Conservation (phyloP, 2,797 vertebrate species). For the Hephaestus fuliginosus region DNA sequence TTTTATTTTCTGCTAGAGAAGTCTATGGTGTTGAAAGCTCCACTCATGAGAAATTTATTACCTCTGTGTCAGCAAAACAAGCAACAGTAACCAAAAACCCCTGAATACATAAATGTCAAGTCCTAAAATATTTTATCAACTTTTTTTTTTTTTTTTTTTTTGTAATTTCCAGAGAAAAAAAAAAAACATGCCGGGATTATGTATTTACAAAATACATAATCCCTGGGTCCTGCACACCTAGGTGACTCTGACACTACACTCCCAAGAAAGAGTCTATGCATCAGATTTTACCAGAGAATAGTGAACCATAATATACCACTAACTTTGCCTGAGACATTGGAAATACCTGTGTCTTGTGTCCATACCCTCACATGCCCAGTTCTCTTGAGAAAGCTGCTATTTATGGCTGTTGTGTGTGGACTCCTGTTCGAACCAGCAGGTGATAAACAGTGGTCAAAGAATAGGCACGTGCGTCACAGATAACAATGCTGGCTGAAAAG, state of each 20-base stretch:
- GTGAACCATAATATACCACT: not conserved
- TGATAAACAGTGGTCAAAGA: constrained; percentile 29
- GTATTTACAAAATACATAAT: not conserved
- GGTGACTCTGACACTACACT: not conserved
- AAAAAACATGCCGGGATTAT: no score
- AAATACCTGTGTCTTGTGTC: not conserved
- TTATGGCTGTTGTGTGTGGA: not conserved
- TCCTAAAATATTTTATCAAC: no score
- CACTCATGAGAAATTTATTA: no score
- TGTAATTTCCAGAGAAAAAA: not conserved
- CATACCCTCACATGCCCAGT: not conserved
- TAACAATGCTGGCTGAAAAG: constrained; percentile 15
- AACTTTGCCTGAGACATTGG: not conserved
- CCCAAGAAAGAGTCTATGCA: not conserved
- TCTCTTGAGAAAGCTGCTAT: not conserved
- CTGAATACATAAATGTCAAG: not conserved
- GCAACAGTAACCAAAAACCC: not conserved
- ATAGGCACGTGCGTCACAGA: not conserved
- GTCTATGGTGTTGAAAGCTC: not conserved
- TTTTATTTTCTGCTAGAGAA: not conserved
- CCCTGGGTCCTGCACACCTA: not conserved
- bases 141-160: not conserved
- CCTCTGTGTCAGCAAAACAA: not conserved
- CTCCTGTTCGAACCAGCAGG: constrained; percentile 1
- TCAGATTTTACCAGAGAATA: not conserved